These are phyloP conservation scores for Myzus persicae DNA, from an alignment of 1,140 invertebrate species.

Conservation along the genomic window DNA sequence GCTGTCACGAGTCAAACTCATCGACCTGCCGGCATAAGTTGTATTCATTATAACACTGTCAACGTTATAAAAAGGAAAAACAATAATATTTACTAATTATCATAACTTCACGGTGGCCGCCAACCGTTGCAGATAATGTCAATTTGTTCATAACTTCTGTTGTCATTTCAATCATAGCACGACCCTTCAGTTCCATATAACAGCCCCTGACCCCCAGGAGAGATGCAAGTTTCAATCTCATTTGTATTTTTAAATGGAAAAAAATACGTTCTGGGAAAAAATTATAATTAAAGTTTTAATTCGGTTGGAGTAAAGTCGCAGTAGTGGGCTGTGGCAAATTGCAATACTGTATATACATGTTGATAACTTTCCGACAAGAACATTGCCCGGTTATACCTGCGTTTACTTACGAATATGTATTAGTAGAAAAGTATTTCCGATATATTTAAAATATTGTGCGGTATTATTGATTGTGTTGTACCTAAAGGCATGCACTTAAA, in stretches of 20 bases:
- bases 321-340: not conserved
- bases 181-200: not conserved
- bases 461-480: not conserved
- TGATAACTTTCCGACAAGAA: not conserved
- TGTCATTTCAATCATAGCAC: not conserved
- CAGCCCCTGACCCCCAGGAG: not conserved
- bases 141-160: not conserved
- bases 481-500: not conserved
- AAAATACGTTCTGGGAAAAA: not conserved
- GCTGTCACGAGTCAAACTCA: not conserved
- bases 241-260: slow-evolving; percentile 24
- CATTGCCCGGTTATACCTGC: not conserved
- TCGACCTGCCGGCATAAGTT: not conserved
- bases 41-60: not conserved
- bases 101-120: not conserved
- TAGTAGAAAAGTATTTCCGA: not conserved
- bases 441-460: not conserved
- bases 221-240: not conserved
- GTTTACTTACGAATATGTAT: not conserved
- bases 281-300: slow-evolving; percentile 29
- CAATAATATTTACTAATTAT: slow-evolving; percentile 2
- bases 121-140: not conserved
- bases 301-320: not conserved
- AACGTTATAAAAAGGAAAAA: not conserved
- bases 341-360: not conserved